phyloP scores from a whole-genome alignment of 2,888 invertebrate species.

The Axea sp. region DNA sequence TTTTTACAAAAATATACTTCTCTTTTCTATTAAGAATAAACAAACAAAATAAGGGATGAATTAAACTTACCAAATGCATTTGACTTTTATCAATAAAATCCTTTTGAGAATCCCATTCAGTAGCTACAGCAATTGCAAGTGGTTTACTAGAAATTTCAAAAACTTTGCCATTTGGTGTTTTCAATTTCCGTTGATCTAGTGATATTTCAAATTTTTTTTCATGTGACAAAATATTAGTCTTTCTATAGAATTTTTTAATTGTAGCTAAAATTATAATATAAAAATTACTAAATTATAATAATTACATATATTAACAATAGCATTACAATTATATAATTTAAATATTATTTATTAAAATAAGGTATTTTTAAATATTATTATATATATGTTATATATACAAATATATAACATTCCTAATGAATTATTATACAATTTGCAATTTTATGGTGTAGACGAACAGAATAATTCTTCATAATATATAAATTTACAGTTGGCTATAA shows the following conservation, averaged over 20 bases:
- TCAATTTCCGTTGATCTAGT: slow-evolving; percentile 92
- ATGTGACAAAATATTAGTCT: slow-evolving; percentile 85
- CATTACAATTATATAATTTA: no score
- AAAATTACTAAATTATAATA: not conserved
- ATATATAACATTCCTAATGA: no score
- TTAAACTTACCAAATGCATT: slow-evolving; percentile 91
- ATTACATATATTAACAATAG: not conserved
- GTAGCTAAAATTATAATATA: slow-evolving; percentile 70
- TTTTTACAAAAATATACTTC: no score
- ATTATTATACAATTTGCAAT: no score
- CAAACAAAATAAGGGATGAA: not conserved
- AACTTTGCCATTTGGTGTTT: slow-evolving; percentile 91
- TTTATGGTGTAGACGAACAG: no score
- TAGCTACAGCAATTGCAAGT: slow-evolving; percentile 94
- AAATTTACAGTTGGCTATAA: no score
- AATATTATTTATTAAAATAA: no score
- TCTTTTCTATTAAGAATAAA: no score
- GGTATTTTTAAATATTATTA: no score
- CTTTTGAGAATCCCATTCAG: slow-evolving; percentile 95
- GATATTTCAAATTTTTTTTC: slow-evolving; percentile 90
- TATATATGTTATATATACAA: no score
- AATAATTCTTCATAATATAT: no score
- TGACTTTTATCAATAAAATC: slow-evolving; percentile 86
- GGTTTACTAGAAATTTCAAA: slow-evolving; percentile 91
- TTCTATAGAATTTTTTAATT: slow-evolving; percentile 87